Evolutionary conservation across 2,888 invertebrate species (phyloP).

Genomic region (Arge pagana): DNA sequence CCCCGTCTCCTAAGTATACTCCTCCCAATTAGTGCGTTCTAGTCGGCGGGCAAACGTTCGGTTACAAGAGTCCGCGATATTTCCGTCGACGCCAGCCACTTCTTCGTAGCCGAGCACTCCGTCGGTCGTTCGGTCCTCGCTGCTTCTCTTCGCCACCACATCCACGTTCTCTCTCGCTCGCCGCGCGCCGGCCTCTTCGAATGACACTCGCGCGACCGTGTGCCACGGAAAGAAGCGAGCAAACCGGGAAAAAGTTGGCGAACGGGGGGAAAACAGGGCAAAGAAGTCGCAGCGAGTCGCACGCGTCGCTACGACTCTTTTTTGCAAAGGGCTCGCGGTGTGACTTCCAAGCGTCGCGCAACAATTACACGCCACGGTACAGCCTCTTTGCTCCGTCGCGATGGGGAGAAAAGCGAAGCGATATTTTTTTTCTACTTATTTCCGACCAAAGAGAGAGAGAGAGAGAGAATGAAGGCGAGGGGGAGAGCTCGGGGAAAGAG

Average conservation of each 20-base stretch:
- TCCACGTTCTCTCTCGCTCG: not conserved
- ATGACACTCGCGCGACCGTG: too few relatives aligned
- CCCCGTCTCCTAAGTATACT: conserved; percentile 40
- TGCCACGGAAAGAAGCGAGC: too few relatives aligned
- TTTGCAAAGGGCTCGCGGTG: conserved; percentile 2
- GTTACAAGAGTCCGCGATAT: conserved; percentile 55
- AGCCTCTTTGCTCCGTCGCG: conserved; percentile 7
- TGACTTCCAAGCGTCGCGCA: conserved; percentile 1
- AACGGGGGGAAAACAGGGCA: not conserved
- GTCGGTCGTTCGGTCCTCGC: conserved; percentile 4
- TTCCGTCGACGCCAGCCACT: conserved; percentile 53
- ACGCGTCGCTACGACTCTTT: not conserved
- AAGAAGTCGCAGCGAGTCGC: not conserved
- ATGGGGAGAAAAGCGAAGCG: not conserved
- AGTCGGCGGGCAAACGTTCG: conserved; percentile 40
- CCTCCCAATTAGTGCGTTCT: conserved; percentile 56
- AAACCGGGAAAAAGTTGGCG: not conserved
- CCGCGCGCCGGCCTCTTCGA: not conserved
- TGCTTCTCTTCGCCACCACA: conserved; percentile 1
- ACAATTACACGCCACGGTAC: conserved; percentile 15
- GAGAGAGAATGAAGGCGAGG: conserved; percentile 9
- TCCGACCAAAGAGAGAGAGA: not conserved
- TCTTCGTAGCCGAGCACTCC: conserved; percentile 26
- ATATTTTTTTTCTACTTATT: conserved; percentile 30
- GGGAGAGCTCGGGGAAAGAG: not conserved